Evolutionary conservation across 2,797 vertebrate species (phyloP), one percentile per base, ranked within the genome.

Genomic region (Malacoctenus gilli): DNA sequence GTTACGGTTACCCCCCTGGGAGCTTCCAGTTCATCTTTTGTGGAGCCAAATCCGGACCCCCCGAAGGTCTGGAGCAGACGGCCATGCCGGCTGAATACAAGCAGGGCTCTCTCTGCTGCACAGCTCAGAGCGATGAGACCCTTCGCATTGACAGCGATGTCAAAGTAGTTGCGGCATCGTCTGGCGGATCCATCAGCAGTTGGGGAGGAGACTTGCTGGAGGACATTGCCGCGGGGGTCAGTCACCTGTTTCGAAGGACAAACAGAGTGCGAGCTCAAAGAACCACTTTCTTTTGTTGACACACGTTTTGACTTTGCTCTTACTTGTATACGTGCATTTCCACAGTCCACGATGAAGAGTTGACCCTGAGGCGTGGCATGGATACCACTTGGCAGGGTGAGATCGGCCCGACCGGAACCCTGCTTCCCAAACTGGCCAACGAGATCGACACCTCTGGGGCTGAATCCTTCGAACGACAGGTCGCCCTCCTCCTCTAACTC

Each of bases 341-440:
- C 93, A 13, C 91, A 93, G 64, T 94, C 93, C 20, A 92, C 93
- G 20, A 93, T 83, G 34, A 91, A 94, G 25, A 94, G 83, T 13
- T 92, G 87, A 2, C 92, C 92, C 23, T 91, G 86, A 5, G 83
- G 70, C 1, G 90, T 89, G n/a, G 75, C 75, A 19, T 92, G 87
- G 30, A 93, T 71, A 6, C 93, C 93, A 65, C 91, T 92, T 10
- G 92, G 93, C 3, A 94, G 74, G 3, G 88, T 91, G 38, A 93
- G 77, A 22, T 93, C 92, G 19, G 92, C 83, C n/a, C 90, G 80
- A 16, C 93, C 93, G 4, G 91, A 93, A 18, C 93, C 93, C 68
- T 90, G 91, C 61, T 92, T 94, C 15, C 93, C 92, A 83, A 93
- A 93, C 60, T 90, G 90, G 5, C 79, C 80, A 7, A 91, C 62